Conservation (phyloP, 2,797 vertebrate genomes). For the Macrochelys suwanniensis region DNA sequence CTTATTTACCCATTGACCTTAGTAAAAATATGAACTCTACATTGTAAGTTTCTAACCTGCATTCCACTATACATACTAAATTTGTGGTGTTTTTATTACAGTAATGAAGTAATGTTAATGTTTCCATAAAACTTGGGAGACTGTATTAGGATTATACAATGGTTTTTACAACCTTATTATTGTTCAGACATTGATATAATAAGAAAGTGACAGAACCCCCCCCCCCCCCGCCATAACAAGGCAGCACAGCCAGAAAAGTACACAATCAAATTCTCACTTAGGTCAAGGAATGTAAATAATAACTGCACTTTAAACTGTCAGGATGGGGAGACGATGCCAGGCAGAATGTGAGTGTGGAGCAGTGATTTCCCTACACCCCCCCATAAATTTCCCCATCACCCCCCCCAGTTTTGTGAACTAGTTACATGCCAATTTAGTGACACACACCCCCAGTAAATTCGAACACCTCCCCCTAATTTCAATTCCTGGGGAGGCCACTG, state of each 20-base stretch:
- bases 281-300: constrained; percentile 16
- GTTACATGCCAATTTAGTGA: no score
- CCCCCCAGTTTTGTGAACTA: no score
- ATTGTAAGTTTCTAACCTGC: background rate
- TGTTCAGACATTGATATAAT: constrained; percentile 12
- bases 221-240: no score
- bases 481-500: no score
- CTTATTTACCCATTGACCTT: constrained; percentile 18
- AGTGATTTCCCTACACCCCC: no score
- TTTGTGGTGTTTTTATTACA: constrained; percentile 2
- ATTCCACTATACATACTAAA: background rate
- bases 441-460: no score
- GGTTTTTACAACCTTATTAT: constrained; percentile 27
- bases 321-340: background rate
- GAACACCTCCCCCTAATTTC: no score
- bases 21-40: constrained; percentile 28
- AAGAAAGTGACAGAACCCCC: constrained; percentile 7
- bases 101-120: constrained; percentile 11
- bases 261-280: constrained; percentile 30
- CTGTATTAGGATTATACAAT: constrained; percentile 28
- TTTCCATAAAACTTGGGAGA: constrained; percentile 37
- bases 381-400: no score
- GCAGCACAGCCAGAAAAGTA: background rate
- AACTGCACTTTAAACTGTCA: constrained; percentile 7
- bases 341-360: background rate